A percentile compares a stretch with the other conserved stretches of the same genome.
Evolutionary conservation across 2,113 vertebrate species (phyloP).

Genomic region (Centrocercus urophasianus): DNA sequence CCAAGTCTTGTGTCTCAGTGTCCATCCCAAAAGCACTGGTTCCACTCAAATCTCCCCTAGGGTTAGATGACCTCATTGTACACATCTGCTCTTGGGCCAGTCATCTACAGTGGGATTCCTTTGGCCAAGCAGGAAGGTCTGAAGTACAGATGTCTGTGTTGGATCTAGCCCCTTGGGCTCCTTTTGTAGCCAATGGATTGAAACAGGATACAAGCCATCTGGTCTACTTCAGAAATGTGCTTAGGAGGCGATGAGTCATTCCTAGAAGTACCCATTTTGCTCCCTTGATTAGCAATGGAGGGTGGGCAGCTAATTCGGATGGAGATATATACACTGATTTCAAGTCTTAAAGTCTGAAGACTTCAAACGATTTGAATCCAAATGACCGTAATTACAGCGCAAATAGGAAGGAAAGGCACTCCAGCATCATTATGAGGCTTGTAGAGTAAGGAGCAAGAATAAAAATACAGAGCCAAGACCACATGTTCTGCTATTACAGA

Average conservation of each 20-base stretch:
- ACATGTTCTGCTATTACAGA: neutral
- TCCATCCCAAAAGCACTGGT: neutral
- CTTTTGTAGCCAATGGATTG: neutral
- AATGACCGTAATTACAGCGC: rapidly evolving
- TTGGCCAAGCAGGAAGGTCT: neutral
- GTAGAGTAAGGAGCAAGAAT: neutral
- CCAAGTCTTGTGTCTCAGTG: neutral
- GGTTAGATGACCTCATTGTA: neutral
- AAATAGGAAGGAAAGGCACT: neutral
- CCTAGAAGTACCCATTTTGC: neutral
- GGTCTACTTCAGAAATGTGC: neutral
- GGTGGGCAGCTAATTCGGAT: neutral
- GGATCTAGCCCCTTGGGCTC: neutral
- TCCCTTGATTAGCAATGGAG: neutral
- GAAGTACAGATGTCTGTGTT: neutral
- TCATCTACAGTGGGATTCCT: neutral
- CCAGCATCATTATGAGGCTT: neutral
- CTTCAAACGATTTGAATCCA: neutral
- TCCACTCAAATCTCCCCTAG: neutral
- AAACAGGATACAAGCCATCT: neutral
- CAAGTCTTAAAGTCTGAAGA: neutral
- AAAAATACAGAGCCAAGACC: neutral
- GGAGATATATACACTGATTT: neutral
- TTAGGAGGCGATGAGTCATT: neutral
- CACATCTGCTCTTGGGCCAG: neutral